A percentile compares a stretch with the other conserved stretches of the same genome.
Evolutionary conservation across 2,888 invertebrate species (phyloP).

Genomic region (Cryptocephalus moraei): DNA sequence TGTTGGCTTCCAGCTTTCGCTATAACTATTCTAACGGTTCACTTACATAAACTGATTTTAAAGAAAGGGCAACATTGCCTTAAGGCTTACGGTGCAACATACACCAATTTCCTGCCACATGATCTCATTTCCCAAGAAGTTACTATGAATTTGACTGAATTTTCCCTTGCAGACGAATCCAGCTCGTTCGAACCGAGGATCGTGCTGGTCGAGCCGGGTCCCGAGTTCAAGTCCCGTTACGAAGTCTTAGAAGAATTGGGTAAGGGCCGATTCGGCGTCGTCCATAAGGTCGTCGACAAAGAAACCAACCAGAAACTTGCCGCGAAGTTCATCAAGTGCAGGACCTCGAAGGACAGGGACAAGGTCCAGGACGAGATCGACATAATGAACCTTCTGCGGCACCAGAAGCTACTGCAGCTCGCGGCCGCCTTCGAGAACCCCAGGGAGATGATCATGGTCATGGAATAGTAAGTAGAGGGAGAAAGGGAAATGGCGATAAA

Average conservation of each 20-base stretch:
- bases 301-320: conserved; percentile 56
- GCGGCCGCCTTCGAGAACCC: conserved; percentile 71
- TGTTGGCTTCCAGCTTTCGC: too few relatives aligned
- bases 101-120: too few relatives aligned
- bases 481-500: too few relatives aligned
- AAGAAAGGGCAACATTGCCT: too few relatives aligned
- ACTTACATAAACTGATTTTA: too few relatives aligned
- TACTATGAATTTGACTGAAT: background rate
- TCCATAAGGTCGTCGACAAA: conserved; percentile 59
- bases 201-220: conserved; percentile 44
- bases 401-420: conserved; percentile 76
- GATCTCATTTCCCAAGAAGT: background rate
- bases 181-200: conserved; percentile 32
- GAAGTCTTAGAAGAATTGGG: conserved; percentile 63
- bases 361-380: conserved; percentile 71
- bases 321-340: conserved; percentile 72
- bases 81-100: too few relatives aligned
- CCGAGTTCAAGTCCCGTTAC: conserved; percentile 51
- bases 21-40: too few relatives aligned
- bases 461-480: conserved; percentile 71
- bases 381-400: conserved; percentile 75
- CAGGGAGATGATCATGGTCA: conserved; percentile 73
- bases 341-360: conserved; percentile 60
- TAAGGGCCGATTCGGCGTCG: conserved; percentile 64
- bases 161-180: conserved; percentile 23